Base-by-base conservation (phyloP, 2,888 invertebrate species). In the Mantis religiosa region DNA sequence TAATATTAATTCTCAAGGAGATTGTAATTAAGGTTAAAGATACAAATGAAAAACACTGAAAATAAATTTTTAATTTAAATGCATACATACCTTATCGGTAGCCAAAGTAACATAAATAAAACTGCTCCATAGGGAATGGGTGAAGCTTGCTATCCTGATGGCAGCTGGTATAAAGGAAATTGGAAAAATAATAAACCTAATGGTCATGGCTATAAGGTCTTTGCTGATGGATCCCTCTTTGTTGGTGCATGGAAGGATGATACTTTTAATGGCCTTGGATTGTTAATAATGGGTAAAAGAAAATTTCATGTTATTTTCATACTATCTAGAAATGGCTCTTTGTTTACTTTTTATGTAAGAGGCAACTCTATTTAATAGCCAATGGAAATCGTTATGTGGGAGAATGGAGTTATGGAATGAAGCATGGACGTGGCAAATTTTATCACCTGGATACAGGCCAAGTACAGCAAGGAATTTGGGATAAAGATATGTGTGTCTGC, bases 351-450 rank as follows among this genome's bases (percentile, higher is more conserved):
- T 28, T 14, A 28, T 83, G 28, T 83, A 28, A 8, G 83, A 28
- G 28, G 14, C 25, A 83, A 28, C 20, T 20, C n/a, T 47, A 12
- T 28, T 85, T 92, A 89, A 88, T 91, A 94, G 95, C 91, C 83
- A 94, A 95, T 91, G 95, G 95, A 4, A 95, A 95, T 91, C 93
- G 96, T 86, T 96, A 95, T 92, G 96, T 96, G 92, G 96, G 96
- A 0, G 92, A 94, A 89, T 96, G 96, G 94, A 91, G 93, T 71
- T 91, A 93, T 9, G 94, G 95, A 90, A 91, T 93, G 88, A 95
- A 95, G 91, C 93, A 95, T 91, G 96, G 96, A 1, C 92, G 93
- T n/a, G 96, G 96, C 0, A 93, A 94, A 82, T 96, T 94, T 92
- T 95, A 95, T 91, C 96, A 96, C 92, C 92, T 96, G 91, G 93